These are phyloP conservation scores for Elysia chlorotica DNA, from an alignment of 1,140 invertebrate species.

Conservation along the genomic window DNA sequence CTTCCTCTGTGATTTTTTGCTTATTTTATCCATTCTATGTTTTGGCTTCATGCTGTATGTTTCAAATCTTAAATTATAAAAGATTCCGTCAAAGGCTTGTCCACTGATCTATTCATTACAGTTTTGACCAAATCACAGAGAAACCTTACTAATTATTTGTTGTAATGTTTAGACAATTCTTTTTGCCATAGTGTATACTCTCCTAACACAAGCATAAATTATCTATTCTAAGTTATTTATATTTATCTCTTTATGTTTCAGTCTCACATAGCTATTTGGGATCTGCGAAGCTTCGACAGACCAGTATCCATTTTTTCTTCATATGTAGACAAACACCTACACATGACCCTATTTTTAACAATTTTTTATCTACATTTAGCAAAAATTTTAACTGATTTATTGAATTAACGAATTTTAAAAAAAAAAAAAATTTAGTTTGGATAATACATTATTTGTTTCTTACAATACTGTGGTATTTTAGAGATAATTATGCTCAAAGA, in stretches of 20 bases:
- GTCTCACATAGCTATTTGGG: conserved; percentile 75
- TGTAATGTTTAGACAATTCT: neutral
- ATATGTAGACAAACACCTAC: neutral
- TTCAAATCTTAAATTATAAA: no score
- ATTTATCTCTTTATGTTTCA: conserved; percentile 41
- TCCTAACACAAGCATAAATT: neutral
- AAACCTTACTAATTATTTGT: neutral
- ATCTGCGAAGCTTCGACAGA: conserved; percentile 84
- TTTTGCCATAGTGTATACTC: neutral
- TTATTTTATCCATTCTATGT: no score
- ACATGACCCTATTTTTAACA: neutral
- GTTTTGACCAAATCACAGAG: no score
- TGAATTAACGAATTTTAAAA: neutral
- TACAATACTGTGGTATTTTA: no score
- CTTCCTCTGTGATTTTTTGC: no score
- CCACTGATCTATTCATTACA: no score
- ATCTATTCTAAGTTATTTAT: neutral
- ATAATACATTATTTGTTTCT: no score
- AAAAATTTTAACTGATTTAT: neutral
- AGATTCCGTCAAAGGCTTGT: no score
- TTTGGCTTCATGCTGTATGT: no score
- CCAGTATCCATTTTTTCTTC: conserved; percentile 68
- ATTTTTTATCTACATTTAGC: neutral
- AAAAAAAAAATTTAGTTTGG: no score
- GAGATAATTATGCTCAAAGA: no score